Conservation (phyloP, 2,888 invertebrate genomes). For the Apodemia duryi region DNA sequence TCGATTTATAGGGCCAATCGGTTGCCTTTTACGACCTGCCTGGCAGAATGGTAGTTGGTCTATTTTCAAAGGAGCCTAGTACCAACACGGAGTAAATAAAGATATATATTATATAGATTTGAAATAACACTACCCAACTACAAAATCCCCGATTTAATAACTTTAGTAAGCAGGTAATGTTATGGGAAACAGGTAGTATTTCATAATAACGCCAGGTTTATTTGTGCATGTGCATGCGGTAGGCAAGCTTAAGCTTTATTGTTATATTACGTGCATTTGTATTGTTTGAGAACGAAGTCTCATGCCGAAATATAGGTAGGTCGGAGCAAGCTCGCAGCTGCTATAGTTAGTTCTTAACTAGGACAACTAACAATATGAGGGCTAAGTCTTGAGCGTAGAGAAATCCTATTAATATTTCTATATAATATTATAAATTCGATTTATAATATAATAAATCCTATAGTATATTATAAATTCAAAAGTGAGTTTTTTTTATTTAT, state of each 20-base stretch:
- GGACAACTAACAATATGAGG: constrained; percentile 20
- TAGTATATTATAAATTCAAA: too few species aligned
- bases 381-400: neutral
- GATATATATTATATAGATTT: too few species aligned
- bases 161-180: neutral
- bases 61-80: too few species aligned
- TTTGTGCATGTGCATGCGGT: constrained; percentile 15
- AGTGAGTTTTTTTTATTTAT: too few species aligned
- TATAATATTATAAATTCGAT: neutral
- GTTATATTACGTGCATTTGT: constrained; percentile 22
- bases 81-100: too few species aligned
- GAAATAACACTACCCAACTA: too few species aligned
- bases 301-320: constrained; percentile 23
- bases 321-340: constrained; percentile 20
- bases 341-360: constrained; percentile 24
- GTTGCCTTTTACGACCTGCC: too few species aligned
- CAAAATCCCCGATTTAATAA: too few species aligned
- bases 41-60: too few species aligned
- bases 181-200: constrained; percentile 14
- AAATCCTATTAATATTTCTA: neutral
- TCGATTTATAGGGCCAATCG: too few species aligned
- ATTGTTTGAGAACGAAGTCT: constrained; percentile 21
- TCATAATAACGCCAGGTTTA: neutral
- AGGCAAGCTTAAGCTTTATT: constrained; percentile 18
- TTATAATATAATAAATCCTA: neutral